These are phyloP conservation scores for Gila robusta DNA, from an alignment of 2,797 vertebrate genomes.

Conservation along the genomic window DNA sequence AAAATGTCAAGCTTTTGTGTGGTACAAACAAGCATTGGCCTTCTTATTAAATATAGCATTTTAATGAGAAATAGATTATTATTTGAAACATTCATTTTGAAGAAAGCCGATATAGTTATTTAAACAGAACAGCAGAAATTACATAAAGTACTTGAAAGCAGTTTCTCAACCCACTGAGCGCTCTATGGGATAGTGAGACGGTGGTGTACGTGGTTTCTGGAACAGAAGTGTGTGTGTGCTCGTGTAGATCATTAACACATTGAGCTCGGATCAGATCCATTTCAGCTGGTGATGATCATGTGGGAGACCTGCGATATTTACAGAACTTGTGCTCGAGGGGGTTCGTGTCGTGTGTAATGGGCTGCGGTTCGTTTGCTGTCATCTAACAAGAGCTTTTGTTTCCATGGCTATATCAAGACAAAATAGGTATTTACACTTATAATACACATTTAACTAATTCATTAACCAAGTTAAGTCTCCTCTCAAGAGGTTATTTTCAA, in stretches of 20 bases:
- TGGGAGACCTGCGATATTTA: conserved; percentile 69
- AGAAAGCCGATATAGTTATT: conserved; percentile 84
- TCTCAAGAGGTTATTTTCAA: conserved; percentile 62
- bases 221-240: conserved; percentile 67
- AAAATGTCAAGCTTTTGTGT: conserved; percentile 45
- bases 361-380: conserved; percentile 62
- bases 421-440: conserved; percentile 78
- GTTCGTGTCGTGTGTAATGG: conserved; percentile 60
- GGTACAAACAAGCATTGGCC: conserved; percentile 78
- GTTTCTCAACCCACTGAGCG: conserved; percentile 63
- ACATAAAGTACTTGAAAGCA: conserved; percentile 83
- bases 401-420: conserved; percentile 73
- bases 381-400: conserved; percentile 70
- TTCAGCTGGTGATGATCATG: conserved; percentile 66
- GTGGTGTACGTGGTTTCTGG: conserved; percentile 36
- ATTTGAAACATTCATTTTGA: conserved; percentile 90
- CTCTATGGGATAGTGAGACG: conserved; percentile 19
- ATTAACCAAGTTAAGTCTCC: conserved; percentile 32
- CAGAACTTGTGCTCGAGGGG: conserved; percentile 75
- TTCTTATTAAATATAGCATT: conserved; percentile 89
- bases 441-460: conserved; percentile 69
- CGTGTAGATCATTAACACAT: conserved; percentile 68
- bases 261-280: conserved; percentile 73
- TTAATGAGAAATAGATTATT: conserved; percentile 90
- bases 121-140: conserved; percentile 83